Conservation (phyloP, 2,797 vertebrate genomes). For the Ispidina lecontei region DNA sequence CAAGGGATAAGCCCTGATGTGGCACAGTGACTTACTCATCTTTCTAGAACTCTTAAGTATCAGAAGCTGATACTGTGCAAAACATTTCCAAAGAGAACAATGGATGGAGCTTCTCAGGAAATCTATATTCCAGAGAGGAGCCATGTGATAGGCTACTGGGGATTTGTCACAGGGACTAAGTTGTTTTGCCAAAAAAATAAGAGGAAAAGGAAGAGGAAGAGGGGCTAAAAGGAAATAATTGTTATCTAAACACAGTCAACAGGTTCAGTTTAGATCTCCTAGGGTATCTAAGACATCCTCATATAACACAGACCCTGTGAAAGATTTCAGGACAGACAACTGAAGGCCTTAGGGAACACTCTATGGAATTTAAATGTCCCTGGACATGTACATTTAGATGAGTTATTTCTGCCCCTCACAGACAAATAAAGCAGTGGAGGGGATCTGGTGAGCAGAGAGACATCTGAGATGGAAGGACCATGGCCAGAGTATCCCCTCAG, state of each 20-base stretch:
- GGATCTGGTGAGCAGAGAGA: background rate
- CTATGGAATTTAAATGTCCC: background rate
- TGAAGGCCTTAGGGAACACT: background rate
- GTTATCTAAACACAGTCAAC: background rate
- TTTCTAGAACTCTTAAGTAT: background rate
- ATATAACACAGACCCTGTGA: background rate
- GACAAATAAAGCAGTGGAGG: background rate
- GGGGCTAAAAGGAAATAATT: background rate
- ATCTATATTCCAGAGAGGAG: background rate
- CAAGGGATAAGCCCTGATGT: background rate
- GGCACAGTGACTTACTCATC: background rate
- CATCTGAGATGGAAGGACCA: background rate
- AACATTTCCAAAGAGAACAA: background rate
- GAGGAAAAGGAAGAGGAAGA: background rate
- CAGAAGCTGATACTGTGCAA: background rate
- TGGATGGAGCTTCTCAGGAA: background rate
- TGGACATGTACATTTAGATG: background rate
- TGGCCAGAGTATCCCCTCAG: background rate
- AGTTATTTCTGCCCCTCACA: background rate
- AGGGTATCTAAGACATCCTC: background rate
- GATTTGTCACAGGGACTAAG: background rate
- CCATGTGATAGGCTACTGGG: background rate
- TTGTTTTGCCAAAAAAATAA: background rate
- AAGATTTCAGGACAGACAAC: background rate
- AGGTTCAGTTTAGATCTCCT: background rate